Percentiles rank a stretch among this genome's conserved stretches.
Evolutionary conservation across 2,113 vertebrate species (phyloP).

Genomic region (Oxyura jamaicensis): DNA sequence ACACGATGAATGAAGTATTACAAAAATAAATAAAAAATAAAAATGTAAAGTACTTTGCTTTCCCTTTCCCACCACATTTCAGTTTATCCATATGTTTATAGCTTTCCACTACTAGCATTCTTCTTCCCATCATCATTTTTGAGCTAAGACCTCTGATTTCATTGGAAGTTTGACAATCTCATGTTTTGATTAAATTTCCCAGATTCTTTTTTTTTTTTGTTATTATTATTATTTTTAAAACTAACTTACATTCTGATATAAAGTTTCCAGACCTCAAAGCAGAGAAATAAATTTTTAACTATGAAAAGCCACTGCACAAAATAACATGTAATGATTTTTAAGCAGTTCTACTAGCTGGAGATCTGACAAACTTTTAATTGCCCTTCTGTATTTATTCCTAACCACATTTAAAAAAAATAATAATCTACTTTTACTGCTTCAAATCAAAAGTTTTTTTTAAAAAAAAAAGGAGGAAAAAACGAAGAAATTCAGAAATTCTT

Average conservation of each 20-base stretch:
- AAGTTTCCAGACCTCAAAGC: neutral
- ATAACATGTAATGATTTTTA: neutral
- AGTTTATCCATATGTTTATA: neutral
- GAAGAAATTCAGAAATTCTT: neutral
- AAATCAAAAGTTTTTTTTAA: neutral
- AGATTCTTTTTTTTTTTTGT: too few relatives aligned
- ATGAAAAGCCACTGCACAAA: neutral
- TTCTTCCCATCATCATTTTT: neutral
- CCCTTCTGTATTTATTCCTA: neutral
- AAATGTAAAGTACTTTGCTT: neutral
- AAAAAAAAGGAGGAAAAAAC: neutral
- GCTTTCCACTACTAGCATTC: neutral
- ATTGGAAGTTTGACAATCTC: neutral
- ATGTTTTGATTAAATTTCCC: neutral
- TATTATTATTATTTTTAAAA: neutral
- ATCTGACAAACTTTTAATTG: neutral
- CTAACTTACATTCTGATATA: neutral
- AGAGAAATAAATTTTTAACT: neutral
- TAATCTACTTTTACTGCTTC: neutral
- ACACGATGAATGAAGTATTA: neutral
- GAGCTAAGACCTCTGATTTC: neutral
- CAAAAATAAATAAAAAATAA: too few relatives aligned
- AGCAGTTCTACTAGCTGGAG: neutral
- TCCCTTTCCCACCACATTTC: neutral
- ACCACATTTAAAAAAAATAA: neutral